Evolutionary conservation across 1,140 invertebrate genomes (phyloP), one percentile per base, ranked within the genome.

Genomic region (Paralvinella palmiformis): DNA sequence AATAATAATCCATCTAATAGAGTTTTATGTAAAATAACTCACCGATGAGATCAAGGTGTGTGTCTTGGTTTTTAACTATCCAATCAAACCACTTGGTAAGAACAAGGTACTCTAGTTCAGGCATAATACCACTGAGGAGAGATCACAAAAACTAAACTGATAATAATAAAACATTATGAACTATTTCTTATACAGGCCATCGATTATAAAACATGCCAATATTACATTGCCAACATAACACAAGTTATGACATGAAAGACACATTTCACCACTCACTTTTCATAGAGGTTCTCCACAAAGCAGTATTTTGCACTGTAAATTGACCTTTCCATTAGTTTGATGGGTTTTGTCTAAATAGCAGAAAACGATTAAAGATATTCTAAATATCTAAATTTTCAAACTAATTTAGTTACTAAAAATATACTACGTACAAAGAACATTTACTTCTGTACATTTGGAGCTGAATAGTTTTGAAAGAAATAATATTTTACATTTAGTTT

Each of bases 261-360:
- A 22, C 48, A 27, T 33, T 57, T 32, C 2, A 31, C 20, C 55
- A 57, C 57, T 65, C 68, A 81, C 79, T 71, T 81, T 56, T 79
- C 70, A 66, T 82, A 81, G 78, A 92, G 85, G 72, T 92, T 91
- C 73, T 92, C 89, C 27, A 91, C 88, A 82, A 93, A 92, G 73
- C 89, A 91, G 75, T 89, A 88, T 63, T 86, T 85, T n/a, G 89
- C 86, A 82, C 90, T 92, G 75, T 85, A 91, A n/a, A 94, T 83
- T 0, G 91, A 94, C 56, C 92, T 84, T 77, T 95, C 92, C 87
- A 96, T 92, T 63, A 95, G 81, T 81, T 92, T 92, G 33, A 91
- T 85, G 17, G 87, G 85, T 50, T 71, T 70, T 20, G 50, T 57
- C 69, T 75, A 59, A 15, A 69, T 69, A 64, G 35, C 61, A 13